Evolutionary conservation across 2,797 vertebrate genomes (phyloP), one percentile per base, ranked within the genome.

Genomic region (Spizella passerina): DNA sequence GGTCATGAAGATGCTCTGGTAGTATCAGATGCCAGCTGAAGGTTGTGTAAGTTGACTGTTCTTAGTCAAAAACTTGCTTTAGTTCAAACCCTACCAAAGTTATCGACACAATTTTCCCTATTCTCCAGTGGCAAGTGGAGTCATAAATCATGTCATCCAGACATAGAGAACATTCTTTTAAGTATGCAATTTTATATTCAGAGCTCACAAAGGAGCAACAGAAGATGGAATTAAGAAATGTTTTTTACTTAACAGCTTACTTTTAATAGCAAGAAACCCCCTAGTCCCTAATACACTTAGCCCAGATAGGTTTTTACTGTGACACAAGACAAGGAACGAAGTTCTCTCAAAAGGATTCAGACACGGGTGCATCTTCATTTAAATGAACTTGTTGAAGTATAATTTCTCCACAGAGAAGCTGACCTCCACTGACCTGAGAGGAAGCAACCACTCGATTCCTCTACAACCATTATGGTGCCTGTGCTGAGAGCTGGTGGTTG

Each of bases 401-500:
- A 69, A 23, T 66, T 70, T 80, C 43, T 71, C 22, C 79, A 77
- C n/a, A 63, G 30, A 82, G 44, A 56, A 89, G 70, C 4, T 34
- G 32, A 39, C n/a, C 34, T 84, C n/a, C 3, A 4, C 0, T 43
- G 36, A 63, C 30, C 50, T 32, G 18, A 39, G 23, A 43, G n/a
- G 56, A 82, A 82, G 65, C n/a, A 91, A 44, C 19, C 12, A 46
- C 26, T 55, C 4, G 0, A 50, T 64, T 87, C 32, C 32, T 65
- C 61, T 46, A 10, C 36, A 38, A 24, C 36, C 30, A 38, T 30
- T 66, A 50, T 30, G 47, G 55, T 0, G 0, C 16, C 39, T 78
- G 32, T 61, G 63, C 55, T 69, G 52, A 78, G 22, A 12, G 6
- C 20, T 12, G 16, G 49, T 0, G 0, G 50, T 4, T 1, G 0